These are phyloP conservation scores for Poeciliopsis presidionis DNA, from an alignment of 2,797 vertebrate species.

Conservation along the genomic window DNA sequence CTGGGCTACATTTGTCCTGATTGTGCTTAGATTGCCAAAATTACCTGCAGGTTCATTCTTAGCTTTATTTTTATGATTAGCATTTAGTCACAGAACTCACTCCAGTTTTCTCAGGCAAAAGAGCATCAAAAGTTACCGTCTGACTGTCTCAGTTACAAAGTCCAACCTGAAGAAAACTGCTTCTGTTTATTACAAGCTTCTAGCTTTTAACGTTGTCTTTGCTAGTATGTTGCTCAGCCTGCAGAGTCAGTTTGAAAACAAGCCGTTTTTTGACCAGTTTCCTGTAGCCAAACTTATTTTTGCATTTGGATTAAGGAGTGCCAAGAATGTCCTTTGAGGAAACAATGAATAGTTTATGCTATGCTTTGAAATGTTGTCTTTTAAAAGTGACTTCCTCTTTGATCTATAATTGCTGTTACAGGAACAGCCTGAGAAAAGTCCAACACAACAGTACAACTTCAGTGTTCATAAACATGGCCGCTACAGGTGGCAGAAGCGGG, in stretches of 20 bases:
- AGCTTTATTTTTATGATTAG: background rate
- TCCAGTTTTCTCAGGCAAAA: background rate
- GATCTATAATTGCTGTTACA: slow-evolving; percentile 34
- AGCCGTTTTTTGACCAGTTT: background rate
- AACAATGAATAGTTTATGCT: background rate
- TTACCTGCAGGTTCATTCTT: background rate
- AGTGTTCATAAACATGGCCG: slow-evolving; percentile 81
- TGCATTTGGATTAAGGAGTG: background rate
- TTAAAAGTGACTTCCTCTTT: background rate
- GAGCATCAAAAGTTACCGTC: background rate
- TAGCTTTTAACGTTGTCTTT: rapidly evolving
- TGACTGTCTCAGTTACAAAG: background rate
- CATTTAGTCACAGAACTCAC: background rate
- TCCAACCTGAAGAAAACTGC: slow-evolving; percentile 2
- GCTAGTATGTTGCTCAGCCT: slow-evolving; percentile 29
- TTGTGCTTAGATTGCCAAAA: background rate
- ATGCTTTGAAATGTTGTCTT: background rate
- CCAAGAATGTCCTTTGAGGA: background rate
- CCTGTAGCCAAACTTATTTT: background rate
- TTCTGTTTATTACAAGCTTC: background rate
- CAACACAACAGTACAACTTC: slow-evolving; percentile 78
- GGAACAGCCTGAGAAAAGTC: slow-evolving; percentile 49
- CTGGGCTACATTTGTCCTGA: background rate
- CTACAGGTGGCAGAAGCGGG: slow-evolving; percentile 85
- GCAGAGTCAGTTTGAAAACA: slow-evolving; percentile 32